Evolutionary conservation across 92 coral and sea anemone species (phyloP).

Genomic region (Hydrozoanthus gracilis): DNA sequence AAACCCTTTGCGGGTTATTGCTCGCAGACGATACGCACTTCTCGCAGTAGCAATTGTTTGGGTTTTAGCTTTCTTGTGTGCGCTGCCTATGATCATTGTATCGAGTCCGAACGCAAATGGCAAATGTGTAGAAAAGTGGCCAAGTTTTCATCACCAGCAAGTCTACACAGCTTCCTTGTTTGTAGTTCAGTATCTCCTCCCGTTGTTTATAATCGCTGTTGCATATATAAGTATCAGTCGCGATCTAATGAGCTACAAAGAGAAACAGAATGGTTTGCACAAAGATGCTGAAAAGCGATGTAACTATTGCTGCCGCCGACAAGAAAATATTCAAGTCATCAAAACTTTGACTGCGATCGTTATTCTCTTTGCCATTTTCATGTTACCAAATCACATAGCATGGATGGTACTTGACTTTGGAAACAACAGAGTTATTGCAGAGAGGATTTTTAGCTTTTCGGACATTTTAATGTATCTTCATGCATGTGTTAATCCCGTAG

Average conservation of each 20-base stretch:
- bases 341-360: conserved; percentile 71
- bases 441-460: conserved; percentile 51
- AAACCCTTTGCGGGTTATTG: conserved; percentile 53
- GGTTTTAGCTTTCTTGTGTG: conserved; percentile 52
- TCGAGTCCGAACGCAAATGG: conserved; percentile 35
- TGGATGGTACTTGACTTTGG: conserved; percentile 61
- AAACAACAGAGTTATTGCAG: background rate
- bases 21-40: conserved; percentile 25
- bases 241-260: conserved; percentile 50
- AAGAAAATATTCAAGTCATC: conserved; percentile 67
- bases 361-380: conserved; percentile 60
- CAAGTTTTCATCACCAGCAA: conserved; percentile 20
- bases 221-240: conserved; percentile 69
- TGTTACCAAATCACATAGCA: conserved; percentile 76
- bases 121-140: conserved; percentile 53
- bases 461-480: conserved; percentile 60
- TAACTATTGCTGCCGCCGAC: conserved; percentile 41
- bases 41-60: conserved; percentile 53
- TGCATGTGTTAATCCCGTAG: conserved; percentile 66
- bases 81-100: conserved; percentile 61
- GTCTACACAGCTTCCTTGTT: conserved; percentile 44
- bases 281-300: background rate
- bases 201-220: conserved; percentile 58
- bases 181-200: conserved; percentile 67
- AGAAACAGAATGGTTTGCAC: background rate